These are phyloP conservation scores for Stomatorhinus ivindoensis DNA, from an alignment of 2,113 vertebrate genomes.

Conservation along the genomic window DNA sequence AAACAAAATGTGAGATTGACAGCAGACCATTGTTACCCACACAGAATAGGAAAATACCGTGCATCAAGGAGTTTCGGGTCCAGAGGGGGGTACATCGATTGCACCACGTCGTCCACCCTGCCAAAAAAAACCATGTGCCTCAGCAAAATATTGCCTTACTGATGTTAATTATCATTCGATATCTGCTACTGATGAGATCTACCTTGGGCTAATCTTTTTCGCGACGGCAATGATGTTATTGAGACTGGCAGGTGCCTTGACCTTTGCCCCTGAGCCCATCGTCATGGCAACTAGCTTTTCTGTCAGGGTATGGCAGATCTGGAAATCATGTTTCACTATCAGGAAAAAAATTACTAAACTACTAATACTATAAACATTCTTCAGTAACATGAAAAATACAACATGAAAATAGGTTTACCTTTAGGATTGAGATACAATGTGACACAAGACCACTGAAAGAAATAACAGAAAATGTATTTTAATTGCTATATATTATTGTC, in stretches of 20 bases:
- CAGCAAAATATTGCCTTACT: not conserved
- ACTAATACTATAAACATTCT: not conserved
- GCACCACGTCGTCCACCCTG: constrained; percentile 90
- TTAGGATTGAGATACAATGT: constrained; percentile 94
- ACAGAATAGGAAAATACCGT: constrained; percentile 53
- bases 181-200: constrained; percentile 26
- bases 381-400: not conserved
- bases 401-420: constrained; percentile 60
- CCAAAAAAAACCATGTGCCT: not conserved
- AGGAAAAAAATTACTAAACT: not conserved
- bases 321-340: not conserved
- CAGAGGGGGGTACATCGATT: constrained; percentile 91
- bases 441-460: constrained; percentile 80
- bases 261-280: constrained; percentile 86
- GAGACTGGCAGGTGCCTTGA: constrained; percentile 83
- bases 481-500: not conserved
- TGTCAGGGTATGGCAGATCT: constrained; percentile 94
- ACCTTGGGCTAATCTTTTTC: constrained; percentile 94
- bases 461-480: not conserved
- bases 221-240: constrained; percentile 89
- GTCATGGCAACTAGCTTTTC: constrained; percentile 95
- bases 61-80: constrained; percentile 92
- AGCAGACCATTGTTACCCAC: not conserved
- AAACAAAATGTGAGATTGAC: not conserved
- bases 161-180: not conserved